These are phyloP conservation scores for Zosterops borbonicus DNA, from an alignment of 2,113 vertebrate genomes.

Conservation along the genomic window DNA sequence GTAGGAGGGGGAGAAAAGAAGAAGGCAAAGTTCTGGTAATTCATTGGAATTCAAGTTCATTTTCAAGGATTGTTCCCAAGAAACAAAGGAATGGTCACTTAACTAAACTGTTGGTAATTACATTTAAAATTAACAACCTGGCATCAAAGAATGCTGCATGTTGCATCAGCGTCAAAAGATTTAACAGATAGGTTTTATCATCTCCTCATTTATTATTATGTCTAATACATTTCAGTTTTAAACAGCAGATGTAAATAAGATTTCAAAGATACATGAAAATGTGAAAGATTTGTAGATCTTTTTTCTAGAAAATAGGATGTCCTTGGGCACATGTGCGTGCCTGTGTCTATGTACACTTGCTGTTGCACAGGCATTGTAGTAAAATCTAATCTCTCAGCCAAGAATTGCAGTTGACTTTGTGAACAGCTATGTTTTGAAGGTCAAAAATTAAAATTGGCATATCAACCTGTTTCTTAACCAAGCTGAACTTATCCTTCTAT, in stretches of 20 bases:
- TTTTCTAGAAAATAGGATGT: neutral
- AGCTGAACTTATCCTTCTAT: neutral
- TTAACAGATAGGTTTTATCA: neutral
- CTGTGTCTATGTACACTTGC: neutral
- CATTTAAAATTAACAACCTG: neutral
- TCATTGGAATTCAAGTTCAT: neutral
- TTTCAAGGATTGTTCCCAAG: neutral
- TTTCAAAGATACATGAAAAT: neutral
- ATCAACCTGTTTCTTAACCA: neutral
- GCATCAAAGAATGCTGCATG: neutral
- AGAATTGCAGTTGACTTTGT: neutral
- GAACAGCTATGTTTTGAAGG: neutral
- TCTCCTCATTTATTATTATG: neutral
- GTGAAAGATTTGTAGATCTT: neutral
- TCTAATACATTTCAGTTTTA: neutral
- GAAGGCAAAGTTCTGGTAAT: neutral
- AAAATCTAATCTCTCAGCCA: neutral
- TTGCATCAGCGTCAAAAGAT: neutral
- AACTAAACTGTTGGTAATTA: neutral
- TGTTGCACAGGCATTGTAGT: neutral
- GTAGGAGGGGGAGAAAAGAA: neutral
- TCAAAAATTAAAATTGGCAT: neutral
- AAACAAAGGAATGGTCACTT: neutral
- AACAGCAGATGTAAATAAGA: neutral
- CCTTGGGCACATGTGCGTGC: accelerated